Evolutionary conservation across 2,113 vertebrate species (phyloP).

Genomic region (Hirundichthys speculiger): DNA sequence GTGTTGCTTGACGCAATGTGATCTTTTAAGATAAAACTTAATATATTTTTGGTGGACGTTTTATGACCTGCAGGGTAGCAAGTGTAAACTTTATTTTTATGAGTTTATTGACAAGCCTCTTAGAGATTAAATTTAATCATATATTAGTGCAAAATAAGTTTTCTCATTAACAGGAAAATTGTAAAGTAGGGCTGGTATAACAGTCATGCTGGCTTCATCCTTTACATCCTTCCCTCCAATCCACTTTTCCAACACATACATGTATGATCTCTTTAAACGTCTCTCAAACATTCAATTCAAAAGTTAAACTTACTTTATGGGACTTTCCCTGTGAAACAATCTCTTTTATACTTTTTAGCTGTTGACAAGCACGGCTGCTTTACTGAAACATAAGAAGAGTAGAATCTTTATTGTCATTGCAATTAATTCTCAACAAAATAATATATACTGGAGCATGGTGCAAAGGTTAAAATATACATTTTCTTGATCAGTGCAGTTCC

Average conservation of each 20-base stretch:
- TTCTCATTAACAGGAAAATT: conserved; percentile 7
- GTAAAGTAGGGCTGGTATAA: conserved; percentile 5
- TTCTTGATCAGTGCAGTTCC: conserved; percentile 13
- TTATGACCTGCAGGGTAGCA: too few relatives aligned
- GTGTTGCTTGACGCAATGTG: too few relatives aligned
- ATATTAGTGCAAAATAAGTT: neutral
- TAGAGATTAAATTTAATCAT: too few relatives aligned
- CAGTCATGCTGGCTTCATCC: conserved; percentile 19
- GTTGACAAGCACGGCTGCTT: conserved; percentile 12
- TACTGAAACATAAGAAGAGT: too few relatives aligned
- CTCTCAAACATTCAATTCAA: neutral
- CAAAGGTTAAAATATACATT: conserved; percentile 23
- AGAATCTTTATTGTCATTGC: too few relatives aligned
- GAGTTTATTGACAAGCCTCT: too few relatives aligned
- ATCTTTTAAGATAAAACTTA: too few relatives aligned
- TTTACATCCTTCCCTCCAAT: conserved; percentile 21
- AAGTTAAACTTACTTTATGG: neutral
- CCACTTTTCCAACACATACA: conserved; percentile 8
- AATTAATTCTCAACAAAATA: too few relatives aligned
- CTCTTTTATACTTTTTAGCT: neutral
- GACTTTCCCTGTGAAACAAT: neutral
- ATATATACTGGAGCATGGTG: too few relatives aligned
- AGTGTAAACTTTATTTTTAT: too few relatives aligned
- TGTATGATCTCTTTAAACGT: neutral
- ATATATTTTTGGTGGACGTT: too few relatives aligned